A percentile compares a stretch with the other conserved stretches of the same genome.
Evolutionary conservation across 2,113 vertebrate genomes (phyloP).

Genomic region (Ciconia boyciana): DNA sequence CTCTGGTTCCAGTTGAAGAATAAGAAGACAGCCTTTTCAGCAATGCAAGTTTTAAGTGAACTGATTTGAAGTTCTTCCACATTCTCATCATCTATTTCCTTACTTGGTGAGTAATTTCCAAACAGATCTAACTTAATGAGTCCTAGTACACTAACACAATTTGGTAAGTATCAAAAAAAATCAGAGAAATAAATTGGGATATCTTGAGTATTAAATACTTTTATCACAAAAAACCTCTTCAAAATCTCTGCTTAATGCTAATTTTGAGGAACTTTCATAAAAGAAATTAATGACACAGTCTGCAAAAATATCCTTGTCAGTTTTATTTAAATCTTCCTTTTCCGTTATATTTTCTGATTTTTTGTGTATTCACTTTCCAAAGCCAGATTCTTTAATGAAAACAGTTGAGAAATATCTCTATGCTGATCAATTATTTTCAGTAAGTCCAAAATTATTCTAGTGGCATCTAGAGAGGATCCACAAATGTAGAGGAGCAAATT

Average conservation of each 20-base stretch:
- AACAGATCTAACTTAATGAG: slow-evolving; percentile 56
- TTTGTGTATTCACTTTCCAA: neutral
- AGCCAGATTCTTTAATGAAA: neutral
- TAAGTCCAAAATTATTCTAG: slow-evolving; percentile 33
- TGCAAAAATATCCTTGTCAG: slow-evolving; percentile 12
- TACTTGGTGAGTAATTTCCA: neutral
- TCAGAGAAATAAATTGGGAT: slow-evolving; percentile 59
- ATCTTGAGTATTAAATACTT: slow-evolving; percentile 43
- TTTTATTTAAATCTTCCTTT: neutral
- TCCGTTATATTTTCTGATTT: neutral
- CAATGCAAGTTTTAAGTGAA: slow-evolving; percentile 17
- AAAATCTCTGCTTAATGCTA: slow-evolving; percentile 46
- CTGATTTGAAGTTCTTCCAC: neutral
- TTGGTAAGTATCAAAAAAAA: slow-evolving; percentile 60
- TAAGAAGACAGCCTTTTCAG: slow-evolving; percentile 47
- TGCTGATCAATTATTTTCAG: neutral
- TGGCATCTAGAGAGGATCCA: slow-evolving; percentile 47
- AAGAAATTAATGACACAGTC: slow-evolving; percentile 63
- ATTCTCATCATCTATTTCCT: neutral
- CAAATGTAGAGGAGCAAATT: slow-evolving; percentile 62
- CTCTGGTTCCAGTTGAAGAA: slow-evolving; percentile 61
- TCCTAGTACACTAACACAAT: slow-evolving; percentile 49
- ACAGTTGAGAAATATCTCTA: neutral
- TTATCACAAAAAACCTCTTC: slow-evolving; percentile 51
- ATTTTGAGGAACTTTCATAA: slow-evolving; percentile 38